Evolutionary conservation across 1,140 invertebrate genomes (phyloP).

Genomic region (Asobara japonica): DNA sequence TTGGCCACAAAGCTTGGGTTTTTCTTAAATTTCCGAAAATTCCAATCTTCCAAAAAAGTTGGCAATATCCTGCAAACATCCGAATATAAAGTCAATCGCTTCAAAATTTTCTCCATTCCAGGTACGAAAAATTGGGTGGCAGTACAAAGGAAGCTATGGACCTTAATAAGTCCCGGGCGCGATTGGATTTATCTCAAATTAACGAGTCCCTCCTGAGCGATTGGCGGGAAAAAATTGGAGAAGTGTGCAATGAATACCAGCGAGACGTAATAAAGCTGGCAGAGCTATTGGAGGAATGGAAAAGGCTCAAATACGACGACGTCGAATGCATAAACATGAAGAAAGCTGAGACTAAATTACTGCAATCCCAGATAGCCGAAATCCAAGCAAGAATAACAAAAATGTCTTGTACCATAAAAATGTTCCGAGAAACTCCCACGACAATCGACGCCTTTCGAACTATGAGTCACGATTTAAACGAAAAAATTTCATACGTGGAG

Average conservation of each 20-base stretch:
- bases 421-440: conserved; percentile 53
- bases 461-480: conserved; percentile 43
- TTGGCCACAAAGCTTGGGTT: not conserved
- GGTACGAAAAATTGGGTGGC: conserved; percentile 48
- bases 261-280: conserved; percentile 38
- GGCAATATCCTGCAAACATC: not conserved
- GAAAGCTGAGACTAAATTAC: conserved; percentile 42
- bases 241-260: conserved; percentile 46
- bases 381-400: conserved; percentile 50
- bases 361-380: conserved; percentile 48
- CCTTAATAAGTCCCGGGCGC: conserved; percentile 36
- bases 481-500: conserved; percentile 39
- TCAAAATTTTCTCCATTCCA: conserved; percentile 13
- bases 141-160: conserved; percentile 45
- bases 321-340: conserved; percentile 43
- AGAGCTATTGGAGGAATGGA: conserved; percentile 47
- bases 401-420: conserved; percentile 46
- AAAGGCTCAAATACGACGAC: conserved; percentile 45
- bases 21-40: not conserved
- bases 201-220: conserved; percentile 39
- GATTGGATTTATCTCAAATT: conserved; percentile 37
- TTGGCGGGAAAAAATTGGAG: conserved; percentile 54
- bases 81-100: not conserved
- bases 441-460: conserved; percentile 50
- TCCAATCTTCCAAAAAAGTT: no score